phyloP scores from a whole-genome alignment of 1,140 invertebrate species.

The Caenorhabditis elegans region DNA sequence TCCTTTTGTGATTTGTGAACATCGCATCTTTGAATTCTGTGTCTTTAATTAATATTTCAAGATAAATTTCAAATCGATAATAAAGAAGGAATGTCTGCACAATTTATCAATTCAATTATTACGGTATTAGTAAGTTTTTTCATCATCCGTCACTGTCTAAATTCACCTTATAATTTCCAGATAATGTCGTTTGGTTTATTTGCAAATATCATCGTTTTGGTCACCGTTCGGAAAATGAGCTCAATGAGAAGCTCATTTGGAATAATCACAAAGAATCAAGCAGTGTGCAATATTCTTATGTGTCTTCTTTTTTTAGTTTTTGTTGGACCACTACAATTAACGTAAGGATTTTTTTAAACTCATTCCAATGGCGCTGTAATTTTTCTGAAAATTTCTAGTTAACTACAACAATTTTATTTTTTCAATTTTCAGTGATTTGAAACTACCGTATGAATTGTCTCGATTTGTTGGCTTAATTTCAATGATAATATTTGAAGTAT shows the following conservation, averaged over 20 bases:
- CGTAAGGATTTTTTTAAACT: neutral
- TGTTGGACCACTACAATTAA: neutral
- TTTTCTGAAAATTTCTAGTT: no score
- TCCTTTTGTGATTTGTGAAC: no score
- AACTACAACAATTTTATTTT: no score
- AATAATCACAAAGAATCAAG: neutral
- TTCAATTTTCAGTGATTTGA: neutral
- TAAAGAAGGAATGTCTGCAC: no score
- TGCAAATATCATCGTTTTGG: neutral
- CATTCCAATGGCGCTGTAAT: neutral
- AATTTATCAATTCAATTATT: no score
- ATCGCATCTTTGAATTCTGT: no score
- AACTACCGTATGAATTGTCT: neutral
- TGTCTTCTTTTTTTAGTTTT: neutral
- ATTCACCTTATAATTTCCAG: no score
- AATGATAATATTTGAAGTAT: neutral
- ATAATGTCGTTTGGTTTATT: neutral
- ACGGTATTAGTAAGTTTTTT: no score
- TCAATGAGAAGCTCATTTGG: conserved; percentile 17
- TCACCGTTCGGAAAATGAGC: neutral
- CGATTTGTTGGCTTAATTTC: neutral
- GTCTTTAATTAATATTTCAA: no score
- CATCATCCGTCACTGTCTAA: no score
- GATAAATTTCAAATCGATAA: no score
- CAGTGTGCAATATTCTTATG: neutral